Base-by-base conservation (phyloP, 2,888 invertebrate species). In the Drosophila anceps region DNA sequence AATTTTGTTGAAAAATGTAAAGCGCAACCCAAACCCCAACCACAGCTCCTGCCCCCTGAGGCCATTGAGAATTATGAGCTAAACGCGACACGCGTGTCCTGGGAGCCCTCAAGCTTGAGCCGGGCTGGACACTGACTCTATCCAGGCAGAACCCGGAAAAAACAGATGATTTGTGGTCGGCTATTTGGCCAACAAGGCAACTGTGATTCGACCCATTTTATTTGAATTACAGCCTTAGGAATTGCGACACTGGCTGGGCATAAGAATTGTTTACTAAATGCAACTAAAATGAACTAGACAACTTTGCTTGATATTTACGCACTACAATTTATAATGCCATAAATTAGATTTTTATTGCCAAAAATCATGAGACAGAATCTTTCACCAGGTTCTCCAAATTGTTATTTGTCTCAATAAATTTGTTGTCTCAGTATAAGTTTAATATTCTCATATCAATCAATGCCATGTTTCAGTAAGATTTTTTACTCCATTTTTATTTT, bases 1-100 rank as follows among this genome's bases (percentile, higher is more conserved):
- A 79, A 74, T 86, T 84, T 86, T 84, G 89, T 57, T 79, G 82
- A 84, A 84, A 84, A 84, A 88, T 84, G 87, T 79, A 86, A 86
- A 88, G 69, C 73, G 48, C 64, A 71, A 41, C 54, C 62, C 51
- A 7, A 27, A 4, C 27, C n/a, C 55, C 18, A 31, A 18, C 29
- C n/a, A 7, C 29, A n/a, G n/a, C 13, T 1, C 3, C n/a, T n/a
- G 20, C 35, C 67, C 60, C 61, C 63, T 33, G 27, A 37, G 66
- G 27, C 76, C 58, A 69, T 68, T 69, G 84, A 88, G 82, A 89
- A 71, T 87, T 84, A 89, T 85, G 76, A 76, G 89, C 79, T 81
- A 84, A 88, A 79, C 66, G 89, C 89, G 89, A 74, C 84, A 81
- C 69, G 87, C 73, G 79, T 78, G 73, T 68, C 71, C 62, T 48